Evolutionary conservation across 30 jellyfish, hydroid and myxozoan species (phyloP), one percentile per base, ranked within the genome.

Genomic region (Hydractinia echinata): DNA sequence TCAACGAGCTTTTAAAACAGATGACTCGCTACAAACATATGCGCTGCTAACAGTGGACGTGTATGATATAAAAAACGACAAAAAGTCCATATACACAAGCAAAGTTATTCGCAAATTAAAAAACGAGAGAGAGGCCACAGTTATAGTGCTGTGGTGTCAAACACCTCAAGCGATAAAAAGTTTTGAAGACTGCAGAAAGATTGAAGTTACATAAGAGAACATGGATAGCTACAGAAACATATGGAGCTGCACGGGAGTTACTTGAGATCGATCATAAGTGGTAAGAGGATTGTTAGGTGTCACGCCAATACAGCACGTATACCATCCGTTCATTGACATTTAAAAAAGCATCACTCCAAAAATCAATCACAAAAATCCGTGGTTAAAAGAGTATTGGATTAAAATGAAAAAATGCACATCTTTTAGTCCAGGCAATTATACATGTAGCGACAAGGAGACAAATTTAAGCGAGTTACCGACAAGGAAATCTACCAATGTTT

Each of bases 191-290:
- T 10, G 99, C 99, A 30, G 87, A 81, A 44, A 54, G 76, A 64
- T 83, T 83, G 86, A 30, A 66, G 44, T 78, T 80, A 62, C 83
- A 76, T 79, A 89, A 88, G 58, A 78, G 96, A 58, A 88, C 88
- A 39, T 94, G 99, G 99, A 88, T 94, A 44, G 99, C 99, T n/a
- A 94, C 99, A 4, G 99, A 94, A 79, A 88, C 94, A 8, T 94
- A 95, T 91, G 99, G 99, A 1, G 77, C 77, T 66, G 82, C 90
- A 50, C 55, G 16, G 30, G 73, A 79, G 15, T 95, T 94, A 53
- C 74, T 71, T 49, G 73, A 78, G 50, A 62, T 94, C 1, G 79
- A 94, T 83, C 89, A 64, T 15, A 94, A 19, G 97, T 94, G 9
- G 99, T 94, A 1, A 55, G 89, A 8, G 99, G 99, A 6, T 61